Evolutionary conservation across 2,888 invertebrate genomes (phyloP), one percentile per base, ranked within the genome.

Genomic region (Corbicula japonica): DNA sequence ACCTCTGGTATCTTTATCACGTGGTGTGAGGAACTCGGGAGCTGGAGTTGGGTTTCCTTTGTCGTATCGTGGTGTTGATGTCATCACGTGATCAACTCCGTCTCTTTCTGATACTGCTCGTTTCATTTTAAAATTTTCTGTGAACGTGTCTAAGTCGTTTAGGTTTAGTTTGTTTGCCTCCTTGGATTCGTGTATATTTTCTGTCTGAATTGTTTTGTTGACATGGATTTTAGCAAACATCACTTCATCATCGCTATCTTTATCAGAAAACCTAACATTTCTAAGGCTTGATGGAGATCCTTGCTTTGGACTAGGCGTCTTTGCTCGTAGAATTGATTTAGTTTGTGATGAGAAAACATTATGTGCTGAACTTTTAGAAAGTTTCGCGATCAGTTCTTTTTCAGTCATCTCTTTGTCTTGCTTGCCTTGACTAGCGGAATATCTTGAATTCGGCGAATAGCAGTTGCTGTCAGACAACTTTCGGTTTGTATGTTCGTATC

Each of bases 201-300:
- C 63, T 3, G 80, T 80, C 58, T 80, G 80, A 8, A 68, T 71
- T 30, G 54, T 58, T 26, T 72, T 50, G 60, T 80, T 80, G 1
- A 80, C 68, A 46, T 80, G 80, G 6, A 80, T 38, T 62, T 72
- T 75, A 1, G 74, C 35, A 52, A 50, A 74, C 46, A 68, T 58
- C 32, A 46, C 48, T 32, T 66, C 46, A 8, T 71, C 54, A 2
- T 63, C 68, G 21, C 35, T 48, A 0, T 63, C 70, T 18, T 65
- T 68, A 28, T 76, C 76, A 15, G 60, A 61, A 30, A 80, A 80
- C 23, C 80, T 52, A 2, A 80, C 80, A 56, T 44, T 80, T 21
- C 80, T 52, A 1, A 50, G n/a, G 34, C 75, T 71, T 5, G 66
- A 61, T 32, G 79, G 79, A 15, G 79, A 80, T 26, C 80, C 61